Percentiles rank a stretch among this genome's conserved stretches.
Evolutionary conservation across 2,797 vertebrate genomes (phyloP).

Genomic region (Avahi laniger): DNA sequence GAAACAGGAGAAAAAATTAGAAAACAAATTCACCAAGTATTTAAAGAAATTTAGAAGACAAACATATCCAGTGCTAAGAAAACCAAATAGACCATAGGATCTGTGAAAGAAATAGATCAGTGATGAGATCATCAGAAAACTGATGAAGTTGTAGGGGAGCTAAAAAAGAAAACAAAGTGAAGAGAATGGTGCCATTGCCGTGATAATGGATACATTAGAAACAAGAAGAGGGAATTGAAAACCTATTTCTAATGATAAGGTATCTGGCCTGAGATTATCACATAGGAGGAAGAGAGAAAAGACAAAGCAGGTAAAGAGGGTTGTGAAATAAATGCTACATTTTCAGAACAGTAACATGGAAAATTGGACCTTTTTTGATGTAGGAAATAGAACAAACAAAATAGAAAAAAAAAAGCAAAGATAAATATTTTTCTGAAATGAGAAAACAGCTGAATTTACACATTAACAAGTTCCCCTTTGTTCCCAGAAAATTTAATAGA

Average conservation of each 20-base stretch:
- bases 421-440: conserved; percentile 50
- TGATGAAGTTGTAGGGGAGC: background rate
- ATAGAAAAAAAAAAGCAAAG: background rate
- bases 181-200: background rate
- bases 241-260: background rate
- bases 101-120: background rate
- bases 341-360: conserved; percentile 12
- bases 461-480: conserved; percentile 39
- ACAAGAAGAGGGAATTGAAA: background rate
- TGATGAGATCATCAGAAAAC: background rate
- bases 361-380: conserved; percentile 23
- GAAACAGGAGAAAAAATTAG: background rate
- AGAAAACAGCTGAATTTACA: conserved; percentile 57
- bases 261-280: background rate
- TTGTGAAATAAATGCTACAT: background rate
- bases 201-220: no score
- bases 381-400: conserved; percentile 59
- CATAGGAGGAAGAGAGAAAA: background rate
- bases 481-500: conserved; percentile 50
- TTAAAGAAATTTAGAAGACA: background rate
- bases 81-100: background rate
- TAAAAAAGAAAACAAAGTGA: background rate
- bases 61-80: background rate
- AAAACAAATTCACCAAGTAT: background rate
- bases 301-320: background rate